Evolutionary conservation across 2,888 invertebrate genomes (phyloP), one percentile per base, ranked within the genome.

Genomic region (Noctua janthina): DNA sequence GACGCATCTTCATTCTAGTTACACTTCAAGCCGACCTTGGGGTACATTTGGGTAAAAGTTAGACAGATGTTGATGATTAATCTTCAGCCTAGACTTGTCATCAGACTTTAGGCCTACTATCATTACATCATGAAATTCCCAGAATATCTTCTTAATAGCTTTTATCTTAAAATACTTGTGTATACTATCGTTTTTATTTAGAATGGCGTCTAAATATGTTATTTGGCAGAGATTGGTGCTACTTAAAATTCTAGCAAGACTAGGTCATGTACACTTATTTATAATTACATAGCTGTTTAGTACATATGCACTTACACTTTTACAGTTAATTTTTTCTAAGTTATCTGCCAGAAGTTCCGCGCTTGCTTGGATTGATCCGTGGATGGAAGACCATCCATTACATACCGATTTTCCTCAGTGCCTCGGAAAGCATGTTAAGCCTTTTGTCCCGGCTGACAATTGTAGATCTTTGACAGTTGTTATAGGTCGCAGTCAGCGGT

Each of bases 181-280:
- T 35, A 54, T 39, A 71, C 17, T 74, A 29, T 54, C 59, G 66
- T 64, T 81, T 81, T 82, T 74, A 77, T 83, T 72, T 77, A 67
- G 59, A 76, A 67, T 75, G 59, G 4, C 49, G 49, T 72, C 67
- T 85, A 81, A 68, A 75, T 72, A 49, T 85, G 46, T 66, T 23
- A 11, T 51, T 83, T 85, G 86, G 86, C 86, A 81, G 23, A 49
- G 39, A 13, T 17, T 3, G 13, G n/a, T 17, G n/a, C 43, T 75
- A 68, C 70, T 76, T 81, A 46, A 82, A 81, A 82, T 83, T 85
- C 67, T 72, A 64, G 6, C 5, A 8, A 66, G 29, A 83, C 62
- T 85, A n/a, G 83, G 86, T 85, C 83, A 83, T 43, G 68, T 79
- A 4, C 46, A 43, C 7, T 20, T 43, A 46, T n/a, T 67, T 67